phyloP scores from a whole-genome alignment of 2,113 vertebrate species.

The Scalopus aquaticus region DNA sequence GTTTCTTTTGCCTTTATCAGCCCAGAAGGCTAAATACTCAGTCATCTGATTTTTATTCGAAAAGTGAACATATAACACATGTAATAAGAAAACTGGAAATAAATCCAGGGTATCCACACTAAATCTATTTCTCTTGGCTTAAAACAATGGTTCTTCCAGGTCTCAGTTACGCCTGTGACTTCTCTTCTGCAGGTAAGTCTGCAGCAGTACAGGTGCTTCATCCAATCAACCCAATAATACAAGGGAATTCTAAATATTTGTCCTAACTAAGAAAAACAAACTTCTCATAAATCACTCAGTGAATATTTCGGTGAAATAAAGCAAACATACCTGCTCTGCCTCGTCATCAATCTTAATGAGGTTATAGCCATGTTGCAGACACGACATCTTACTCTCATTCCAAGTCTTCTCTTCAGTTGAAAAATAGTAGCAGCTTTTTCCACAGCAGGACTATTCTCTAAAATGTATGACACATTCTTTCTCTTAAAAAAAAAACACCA shows the following conservation, averaged over 20 bases:
- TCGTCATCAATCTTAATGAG: background rate
- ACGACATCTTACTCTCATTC: background rate
- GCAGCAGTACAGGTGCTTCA: background rate
- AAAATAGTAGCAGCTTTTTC: slow-evolving; percentile 32
- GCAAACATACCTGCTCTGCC: background rate
- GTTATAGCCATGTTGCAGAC: background rate
- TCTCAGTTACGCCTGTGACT: background rate
- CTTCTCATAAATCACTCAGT: background rate
- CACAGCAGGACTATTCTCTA: background rate
- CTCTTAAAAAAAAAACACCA: slow-evolving; percentile 49
- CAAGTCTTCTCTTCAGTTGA: slow-evolving; percentile 29
- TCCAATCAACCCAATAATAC: background rate
- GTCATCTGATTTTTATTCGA: background rate
- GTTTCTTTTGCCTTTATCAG: too few relatives aligned
- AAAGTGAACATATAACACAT: background rate
- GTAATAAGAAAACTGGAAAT: too few relatives aligned
- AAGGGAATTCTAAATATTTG: background rate
- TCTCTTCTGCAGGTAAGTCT: background rate
- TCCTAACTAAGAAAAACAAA: background rate
- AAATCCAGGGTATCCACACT: background rate
- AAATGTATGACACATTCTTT: background rate
- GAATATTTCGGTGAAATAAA: background rate
- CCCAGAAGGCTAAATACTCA: too few relatives aligned
- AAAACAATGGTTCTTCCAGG: background rate
- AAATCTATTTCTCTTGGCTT: background rate